A percentile compares a stretch with the other conserved stretches of the same genome.
Evolutionary conservation across 2,888 invertebrate species (phyloP).

Genomic region (Netelia virgata): DNA sequence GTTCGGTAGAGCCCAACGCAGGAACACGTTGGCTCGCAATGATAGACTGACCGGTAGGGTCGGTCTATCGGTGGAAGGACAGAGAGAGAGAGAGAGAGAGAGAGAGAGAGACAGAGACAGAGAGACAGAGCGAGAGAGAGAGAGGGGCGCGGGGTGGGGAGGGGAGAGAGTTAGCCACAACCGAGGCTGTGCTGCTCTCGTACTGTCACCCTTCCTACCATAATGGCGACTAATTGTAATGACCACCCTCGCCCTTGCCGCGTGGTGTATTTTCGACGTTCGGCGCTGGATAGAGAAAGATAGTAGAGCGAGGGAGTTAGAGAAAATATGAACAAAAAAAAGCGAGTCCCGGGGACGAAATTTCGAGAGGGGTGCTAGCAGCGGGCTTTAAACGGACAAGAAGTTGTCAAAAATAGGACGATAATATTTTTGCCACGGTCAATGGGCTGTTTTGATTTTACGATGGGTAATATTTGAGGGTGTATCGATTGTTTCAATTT

Average conservation of each 20-base stretch:
- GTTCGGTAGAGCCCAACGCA: conserved; percentile 74
- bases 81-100: conserved; percentile 23
- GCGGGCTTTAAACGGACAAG: neutral
- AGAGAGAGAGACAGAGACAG: neutral
- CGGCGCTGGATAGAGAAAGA: conserved; percentile 60
- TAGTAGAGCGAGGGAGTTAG: conserved; percentile 4
- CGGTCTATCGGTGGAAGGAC: conserved; percentile 69
- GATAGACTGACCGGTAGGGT: conserved; percentile 79
- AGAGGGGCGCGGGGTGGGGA: conserved; percentile 1
- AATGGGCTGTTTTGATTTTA: neutral
- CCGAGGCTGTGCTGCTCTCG: conserved; percentile 53
- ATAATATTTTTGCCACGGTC: neutral
- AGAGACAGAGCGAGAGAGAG: conserved; percentile 22
- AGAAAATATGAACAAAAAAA: conserved; percentile 33
- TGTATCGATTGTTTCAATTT: too few species aligned
- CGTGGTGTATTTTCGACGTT: conserved; percentile 66
- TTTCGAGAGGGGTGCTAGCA: conserved; percentile 10
- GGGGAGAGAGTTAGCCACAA: conserved; percentile 30
- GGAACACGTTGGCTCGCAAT: conserved; percentile 76
- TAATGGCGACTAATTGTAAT: conserved; percentile 82
- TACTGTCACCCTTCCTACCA: conserved; percentile 73
- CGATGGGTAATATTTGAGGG: neutral
- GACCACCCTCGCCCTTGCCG: conserved; percentile 75
- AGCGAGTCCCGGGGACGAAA: neutral
- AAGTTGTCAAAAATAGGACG: neutral